phyloP scores from a whole-genome alignment of 2,888 invertebrate species.

The Pollenia labialis region DNA sequence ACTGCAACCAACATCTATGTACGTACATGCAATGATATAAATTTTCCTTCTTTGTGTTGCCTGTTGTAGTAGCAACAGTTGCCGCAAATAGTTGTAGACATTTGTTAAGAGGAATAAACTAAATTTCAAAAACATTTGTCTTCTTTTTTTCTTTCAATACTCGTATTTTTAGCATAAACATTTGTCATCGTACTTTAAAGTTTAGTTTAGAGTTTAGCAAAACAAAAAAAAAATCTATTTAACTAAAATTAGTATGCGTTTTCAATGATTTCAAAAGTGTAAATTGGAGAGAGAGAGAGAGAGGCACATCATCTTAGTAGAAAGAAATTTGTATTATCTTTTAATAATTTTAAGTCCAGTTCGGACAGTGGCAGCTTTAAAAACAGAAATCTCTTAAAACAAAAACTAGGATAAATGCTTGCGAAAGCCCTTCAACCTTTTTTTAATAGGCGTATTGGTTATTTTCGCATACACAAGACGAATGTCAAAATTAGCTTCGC shows the following conservation, averaged over 20 bases:
- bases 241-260: constrained; percentile 35
- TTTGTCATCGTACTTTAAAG: constrained; percentile 1
- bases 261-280: constrained; percentile 39
- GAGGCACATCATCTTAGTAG: no score
- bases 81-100: constrained; percentile 4
- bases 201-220: not conserved
- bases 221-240: not conserved
- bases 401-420: no score
- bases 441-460: no score
- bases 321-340: no score
- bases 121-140: not conserved
- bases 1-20: constrained; percentile 10
- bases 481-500: no score
- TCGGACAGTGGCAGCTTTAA: no score
- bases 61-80: constrained; percentile 15
- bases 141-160: not conserved
- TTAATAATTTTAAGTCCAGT: no score
- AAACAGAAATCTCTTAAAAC: no score
- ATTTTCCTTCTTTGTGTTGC: constrained; percentile 16
- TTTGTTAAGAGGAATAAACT: not conserved
- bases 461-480: no score
- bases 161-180: not conserved
- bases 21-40: constrained; percentile 29
- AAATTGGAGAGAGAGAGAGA: not conserved
- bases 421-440: no score